A percentile compares a stretch with the other conserved stretches of the same genome.
phyloP scores from a whole-genome alignment of 2,888 invertebrate species.

The Acleris holmiana region DNA sequence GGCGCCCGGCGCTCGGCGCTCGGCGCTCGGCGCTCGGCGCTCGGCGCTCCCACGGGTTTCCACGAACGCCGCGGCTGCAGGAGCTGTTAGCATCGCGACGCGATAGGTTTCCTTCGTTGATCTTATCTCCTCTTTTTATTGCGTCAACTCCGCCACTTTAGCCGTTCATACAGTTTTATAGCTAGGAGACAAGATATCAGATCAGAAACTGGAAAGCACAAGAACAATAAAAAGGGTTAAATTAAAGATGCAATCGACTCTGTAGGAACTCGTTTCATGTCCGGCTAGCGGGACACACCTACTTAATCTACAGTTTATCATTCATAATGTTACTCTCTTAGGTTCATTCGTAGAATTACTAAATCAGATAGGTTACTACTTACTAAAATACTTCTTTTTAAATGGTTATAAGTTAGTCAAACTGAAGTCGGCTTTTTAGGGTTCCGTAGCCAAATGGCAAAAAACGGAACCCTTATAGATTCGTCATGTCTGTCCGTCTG shows the following conservation, averaged over 20 bases:
- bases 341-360: too few relatives aligned
- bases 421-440: too few relatives aligned
- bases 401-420: too few relatives aligned
- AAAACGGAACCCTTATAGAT: too few relatives aligned
- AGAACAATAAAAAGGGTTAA: neutral
- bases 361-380: too few relatives aligned
- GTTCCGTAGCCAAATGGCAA: too few relatives aligned
- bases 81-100: slow-evolving; percentile 39
- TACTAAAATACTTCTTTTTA: too few relatives aligned
- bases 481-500: too few relatives aligned
- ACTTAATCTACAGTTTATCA: too few relatives aligned
- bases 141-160: slow-evolving; percentile 45
- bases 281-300: too few relatives aligned
- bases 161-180: slow-evolving; percentile 38
- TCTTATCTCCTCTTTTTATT: slow-evolving; percentile 47
- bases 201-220: slow-evolving; percentile 13
- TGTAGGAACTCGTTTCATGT: neutral
- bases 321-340: too few relatives aligned
- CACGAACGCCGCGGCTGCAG: slow-evolving; percentile 42
- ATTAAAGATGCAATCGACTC: neutral
- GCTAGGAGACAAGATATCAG: slow-evolving; percentile 2
- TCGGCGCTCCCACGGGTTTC: slow-evolving; percentile 50
- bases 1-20: too few relatives aligned
- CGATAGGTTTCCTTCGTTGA: slow-evolving; percentile 40
- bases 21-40: neutral